These are phyloP conservation scores for Anguilla marmorata DNA, from an alignment of 2,797 vertebrate genomes.

Conservation along the genomic window DNA sequence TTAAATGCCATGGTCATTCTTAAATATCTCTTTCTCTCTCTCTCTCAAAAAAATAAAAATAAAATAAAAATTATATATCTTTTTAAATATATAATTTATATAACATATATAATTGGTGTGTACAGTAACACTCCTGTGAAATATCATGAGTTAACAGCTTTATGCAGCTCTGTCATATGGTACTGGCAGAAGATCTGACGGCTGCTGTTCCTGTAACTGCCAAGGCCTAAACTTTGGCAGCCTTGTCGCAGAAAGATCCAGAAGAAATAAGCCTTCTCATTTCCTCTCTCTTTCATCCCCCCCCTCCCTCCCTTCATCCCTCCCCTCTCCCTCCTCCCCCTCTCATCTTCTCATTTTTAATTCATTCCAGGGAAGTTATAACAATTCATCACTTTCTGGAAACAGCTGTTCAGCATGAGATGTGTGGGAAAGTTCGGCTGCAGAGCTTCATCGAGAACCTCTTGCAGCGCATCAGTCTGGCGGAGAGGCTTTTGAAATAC, in stretches of 20 bases:
- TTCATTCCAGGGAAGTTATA: slow-evolving; percentile 70
- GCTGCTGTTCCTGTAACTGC: slow-evolving; percentile 14
- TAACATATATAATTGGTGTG: slow-evolving; percentile 9
- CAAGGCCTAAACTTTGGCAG: slow-evolving; percentile 34
- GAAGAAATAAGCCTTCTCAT: slow-evolving; percentile 26
- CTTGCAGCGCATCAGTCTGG: slow-evolving; percentile 70
- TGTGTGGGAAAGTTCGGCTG: slow-evolving; percentile 73
- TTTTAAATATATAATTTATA: no score
- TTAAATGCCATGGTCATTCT: not conserved
- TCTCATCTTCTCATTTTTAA: slow-evolving; percentile 39
- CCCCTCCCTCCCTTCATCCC: not conserved
- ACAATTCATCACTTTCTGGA: slow-evolving; percentile 79
- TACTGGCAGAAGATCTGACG: slow-evolving; percentile 52
- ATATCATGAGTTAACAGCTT: slow-evolving; percentile 46
- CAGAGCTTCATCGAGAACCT: slow-evolving; percentile 78
- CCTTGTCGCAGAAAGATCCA: slow-evolving; percentile 22
- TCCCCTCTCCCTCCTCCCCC: not conserved
- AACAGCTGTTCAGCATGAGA: slow-evolving; percentile 75
- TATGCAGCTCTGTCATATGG: slow-evolving; percentile 45
- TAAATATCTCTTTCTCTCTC: no score
- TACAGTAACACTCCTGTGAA: slow-evolving; percentile 46
- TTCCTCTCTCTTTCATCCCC: not conserved
- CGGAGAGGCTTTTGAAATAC: slow-evolving; percentile 84
- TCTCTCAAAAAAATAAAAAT: no score
- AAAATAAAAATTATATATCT: no score